Evolutionary conservation across 2,797 vertebrate genomes (phyloP).

Genomic region (Podarcis lilfordi): DNA sequence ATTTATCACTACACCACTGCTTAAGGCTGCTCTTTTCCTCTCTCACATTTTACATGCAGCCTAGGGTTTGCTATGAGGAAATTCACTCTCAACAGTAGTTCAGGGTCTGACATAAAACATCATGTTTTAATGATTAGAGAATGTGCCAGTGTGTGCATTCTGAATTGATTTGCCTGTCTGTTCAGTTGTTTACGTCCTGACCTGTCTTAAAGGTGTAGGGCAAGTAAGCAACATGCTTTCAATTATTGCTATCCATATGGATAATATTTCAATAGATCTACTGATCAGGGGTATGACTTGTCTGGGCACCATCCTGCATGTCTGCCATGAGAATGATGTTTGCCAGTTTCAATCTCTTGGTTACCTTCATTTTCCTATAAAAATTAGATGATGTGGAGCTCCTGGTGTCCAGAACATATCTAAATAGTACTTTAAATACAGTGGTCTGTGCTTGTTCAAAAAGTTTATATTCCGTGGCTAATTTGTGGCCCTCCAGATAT

Average conservation of each 20-base stretch:
- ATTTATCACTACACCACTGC: background rate
- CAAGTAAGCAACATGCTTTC: background rate
- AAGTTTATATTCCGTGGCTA: background rate
- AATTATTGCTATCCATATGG: background rate
- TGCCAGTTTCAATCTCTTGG: background rate
- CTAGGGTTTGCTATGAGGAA: background rate
- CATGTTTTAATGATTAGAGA: background rate
- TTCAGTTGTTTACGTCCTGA: background rate
- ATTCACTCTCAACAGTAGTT: background rate
- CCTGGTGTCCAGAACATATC: background rate
- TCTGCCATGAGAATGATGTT: background rate
- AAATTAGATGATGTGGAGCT: background rate
- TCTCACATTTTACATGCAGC: background rate
- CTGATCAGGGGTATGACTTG: background rate
- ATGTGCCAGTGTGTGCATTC: background rate
- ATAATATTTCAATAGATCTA: background rate
- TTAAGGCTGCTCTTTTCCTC: background rate
- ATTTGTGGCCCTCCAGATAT: too few relatives aligned
- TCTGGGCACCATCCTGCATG: background rate
- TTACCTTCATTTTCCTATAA: constrained; percentile 8
- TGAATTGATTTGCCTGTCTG: constrained; percentile 6
- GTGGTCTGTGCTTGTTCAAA: background rate
- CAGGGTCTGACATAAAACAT: background rate
- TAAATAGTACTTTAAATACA: background rate
- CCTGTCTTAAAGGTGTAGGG: background rate